Conservation (phyloP, 2,113 vertebrate genomes). For the Oenanthe melanoleuca region DNA sequence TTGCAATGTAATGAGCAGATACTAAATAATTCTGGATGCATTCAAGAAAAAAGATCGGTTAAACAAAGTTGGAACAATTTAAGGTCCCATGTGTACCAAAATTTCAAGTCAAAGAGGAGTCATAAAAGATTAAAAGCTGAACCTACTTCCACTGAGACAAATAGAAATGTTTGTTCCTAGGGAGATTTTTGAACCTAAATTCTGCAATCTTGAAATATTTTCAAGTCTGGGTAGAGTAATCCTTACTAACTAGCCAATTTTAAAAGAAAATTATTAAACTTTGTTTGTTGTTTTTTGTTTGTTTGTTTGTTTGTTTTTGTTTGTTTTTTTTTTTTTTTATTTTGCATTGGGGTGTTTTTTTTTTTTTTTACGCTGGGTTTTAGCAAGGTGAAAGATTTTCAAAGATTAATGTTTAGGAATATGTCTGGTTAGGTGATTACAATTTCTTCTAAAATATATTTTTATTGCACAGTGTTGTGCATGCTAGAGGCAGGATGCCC, state of each 20-base stretch:
- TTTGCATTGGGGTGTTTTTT: background rate
- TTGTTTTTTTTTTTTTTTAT: background rate
- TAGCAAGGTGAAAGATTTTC: constrained; percentile 4
- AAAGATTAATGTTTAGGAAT: constrained; percentile 40
- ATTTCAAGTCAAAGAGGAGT: background rate
- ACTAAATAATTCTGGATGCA: background rate
- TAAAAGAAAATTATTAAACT: background rate
- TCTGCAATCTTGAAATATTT: background rate
- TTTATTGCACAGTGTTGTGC: background rate
- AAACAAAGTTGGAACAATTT: background rate
- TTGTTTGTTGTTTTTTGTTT: background rate
- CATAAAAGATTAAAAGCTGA: background rate
- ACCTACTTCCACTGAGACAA: background rate
- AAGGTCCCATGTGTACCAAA: background rate
- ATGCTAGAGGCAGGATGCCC: background rate
- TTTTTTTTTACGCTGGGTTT: background rate
- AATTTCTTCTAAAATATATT: constrained; percentile 52
- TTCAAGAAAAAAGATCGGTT: background rate
- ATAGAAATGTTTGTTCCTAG: background rate
- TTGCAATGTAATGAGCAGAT: background rate
- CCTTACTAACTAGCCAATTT: background rate
- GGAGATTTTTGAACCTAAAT: background rate
- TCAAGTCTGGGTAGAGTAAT: background rate
- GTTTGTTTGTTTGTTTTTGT: no score
- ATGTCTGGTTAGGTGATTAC: constrained; percentile 54